Base-by-base conservation (phyloP, 2,797 vertebrate species). In the Lagocephalus sceleratus region DNA sequence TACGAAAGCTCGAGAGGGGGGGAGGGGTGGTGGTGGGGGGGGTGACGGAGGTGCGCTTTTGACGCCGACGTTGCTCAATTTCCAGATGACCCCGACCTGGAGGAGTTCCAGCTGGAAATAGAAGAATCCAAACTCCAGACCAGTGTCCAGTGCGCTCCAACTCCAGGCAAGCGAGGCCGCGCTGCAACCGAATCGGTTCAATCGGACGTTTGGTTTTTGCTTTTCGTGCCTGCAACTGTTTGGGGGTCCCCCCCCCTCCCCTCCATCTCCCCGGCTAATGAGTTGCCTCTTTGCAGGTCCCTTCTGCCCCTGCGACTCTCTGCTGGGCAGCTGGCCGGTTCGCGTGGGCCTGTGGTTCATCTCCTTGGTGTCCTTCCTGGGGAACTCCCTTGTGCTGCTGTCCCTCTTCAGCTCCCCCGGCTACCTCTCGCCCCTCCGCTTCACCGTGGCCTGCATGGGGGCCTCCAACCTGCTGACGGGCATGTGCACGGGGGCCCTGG, bases 241-340 rank as follows among this genome's bases (percentile, higher is more conserved):
- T 29, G 2, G 2, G 4, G n/a, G n/a, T n/a, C n/a, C n/a, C n/a
- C n/a, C n/a, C n/a, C n/a, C n/a, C n/a, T n/a, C n/a, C n/a, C n/a
- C n/a, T n/a, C n/a, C n/a, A n/a, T n/a, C n/a, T 19, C 46, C 25
- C 40, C 2, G 50, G 20, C 53, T 76, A 22, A 69, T 20, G 6
- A 60, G 72, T 20, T 66, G 10, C 57, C 10, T 57, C 19, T 74
- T 55, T 66, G 35, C 89, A 98, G 96, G 96, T 82, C 95, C 95
- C 45, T 96, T 98, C 88, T 94, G 96, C 73, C 96, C 96, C 19
- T 98, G 96, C 1, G 92, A 95, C 56, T 89, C 95, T 41, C 91
- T 98, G 55, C 84, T 98, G 60, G 95, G 94, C 81, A 96, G 95
- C 85, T 98, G 96, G 96, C 79, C 94, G 61, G 88, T 97, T 57